Base-by-base conservation (phyloP, 1,140 invertebrate species). In the Pemphigus obesinymphae region DNA sequence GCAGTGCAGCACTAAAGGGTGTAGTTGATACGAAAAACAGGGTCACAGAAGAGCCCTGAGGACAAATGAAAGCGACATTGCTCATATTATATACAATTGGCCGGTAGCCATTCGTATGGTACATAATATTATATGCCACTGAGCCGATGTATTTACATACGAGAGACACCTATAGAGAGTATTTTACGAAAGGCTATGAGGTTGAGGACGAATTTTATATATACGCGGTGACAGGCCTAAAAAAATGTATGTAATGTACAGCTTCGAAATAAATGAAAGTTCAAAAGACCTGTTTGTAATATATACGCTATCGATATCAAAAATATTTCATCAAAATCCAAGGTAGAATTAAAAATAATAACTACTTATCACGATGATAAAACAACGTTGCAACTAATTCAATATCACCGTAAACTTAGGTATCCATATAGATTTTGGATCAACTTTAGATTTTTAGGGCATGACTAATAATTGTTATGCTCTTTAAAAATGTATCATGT, bases 61-160 rank as follows among this genome's bases (percentile, higher is more conserved):
- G 76, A 80, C 37, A 63, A 80, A 80, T 80, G 76, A 80, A 80
- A 80, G 76, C 76, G 55, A 63, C 40, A 61, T 40, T 43, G 73
- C 48, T 58, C 15, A 23, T 37, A n/a, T n/a, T n/a, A n/a, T n/a
- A 45, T 61, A 29, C 13, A 29, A 23, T 80, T 80, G n/a, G 76
- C 76, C 58, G 23, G 23, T 45, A 61, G 76, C 55, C 40, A 80
- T 76, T 76, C 26, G 50, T 43, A 43, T 66, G 13, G 31, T 34
- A 31, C 31, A 61, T 6, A 0, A 31, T 40, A 20, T 68, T 68
- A 68, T 37, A 34, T 29, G 26, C 6, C 7, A 5, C 53, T n/a
- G n/a, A n/a, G n/a, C 23, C 13, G n/a, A n/a, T 58, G 53, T 13
- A 58, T 58, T 23, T 45, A 17, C 11, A 26, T n/a, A 17, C n/a